phyloP scores from a whole-genome alignment of 2,113 vertebrate species.

The Corynorhinus townsendii region DNA sequence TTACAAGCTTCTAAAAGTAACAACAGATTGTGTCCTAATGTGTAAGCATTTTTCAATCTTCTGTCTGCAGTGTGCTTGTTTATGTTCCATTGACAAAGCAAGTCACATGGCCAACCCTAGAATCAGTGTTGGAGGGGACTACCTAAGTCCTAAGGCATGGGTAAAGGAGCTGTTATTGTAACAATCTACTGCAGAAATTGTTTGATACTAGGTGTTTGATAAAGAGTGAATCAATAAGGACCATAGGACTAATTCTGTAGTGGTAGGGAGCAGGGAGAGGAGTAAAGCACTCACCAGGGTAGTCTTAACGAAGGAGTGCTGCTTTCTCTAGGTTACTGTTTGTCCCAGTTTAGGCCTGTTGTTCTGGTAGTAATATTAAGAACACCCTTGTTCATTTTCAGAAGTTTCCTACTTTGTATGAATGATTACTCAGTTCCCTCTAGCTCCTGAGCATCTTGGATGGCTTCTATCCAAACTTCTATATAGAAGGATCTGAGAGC shows the following conservation, averaged over 20 bases:
- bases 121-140: background rate
- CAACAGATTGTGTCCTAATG: background rate
- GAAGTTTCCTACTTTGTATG: background rate
- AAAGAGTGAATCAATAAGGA: background rate
- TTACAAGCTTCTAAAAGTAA: background rate
- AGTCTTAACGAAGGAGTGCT: background rate
- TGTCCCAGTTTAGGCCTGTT: background rate
- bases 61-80: background rate
- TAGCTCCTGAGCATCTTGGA: background rate
- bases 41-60: background rate
- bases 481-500: background rate
- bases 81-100: background rate
- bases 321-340: background rate
- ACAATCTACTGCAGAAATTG: background rate
- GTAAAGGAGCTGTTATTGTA: background rate
- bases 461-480: background rate
- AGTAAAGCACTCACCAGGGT: background rate
- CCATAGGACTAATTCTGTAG: background rate
- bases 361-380: background rate
- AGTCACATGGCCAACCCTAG: background rate
- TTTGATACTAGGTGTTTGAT: background rate
- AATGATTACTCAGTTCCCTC: background rate
- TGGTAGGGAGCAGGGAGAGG: background rate
- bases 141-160: background rate
- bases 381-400: background rate